Evolutionary conservation across 2,113 vertebrate genomes (phyloP).

Genomic region (Leiothrix lutea): DNA sequence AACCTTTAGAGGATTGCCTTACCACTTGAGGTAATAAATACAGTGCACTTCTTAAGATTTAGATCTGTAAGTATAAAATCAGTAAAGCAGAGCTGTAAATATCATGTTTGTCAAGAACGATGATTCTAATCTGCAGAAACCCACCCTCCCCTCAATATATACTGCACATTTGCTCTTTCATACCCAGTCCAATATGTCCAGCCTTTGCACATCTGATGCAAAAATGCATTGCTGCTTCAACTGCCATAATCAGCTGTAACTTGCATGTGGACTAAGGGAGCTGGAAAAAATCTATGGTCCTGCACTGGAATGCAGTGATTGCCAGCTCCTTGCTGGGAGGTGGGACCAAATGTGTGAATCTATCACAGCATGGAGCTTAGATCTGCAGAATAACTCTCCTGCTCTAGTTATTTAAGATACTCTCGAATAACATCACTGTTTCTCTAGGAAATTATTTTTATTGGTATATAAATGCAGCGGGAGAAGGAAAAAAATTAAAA

Average conservation of each 20-base stretch:
- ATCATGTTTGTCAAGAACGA: not conserved
- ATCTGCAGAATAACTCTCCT: not conserved
- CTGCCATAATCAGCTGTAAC: not conserved
- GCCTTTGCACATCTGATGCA: not conserved
- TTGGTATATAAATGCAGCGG: not conserved
- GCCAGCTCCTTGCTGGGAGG: not conserved
- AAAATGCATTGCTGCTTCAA: not conserved
- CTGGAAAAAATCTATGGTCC: not conserved
- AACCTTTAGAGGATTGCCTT: not conserved
- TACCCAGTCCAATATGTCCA: not conserved
- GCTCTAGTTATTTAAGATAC: not conserved
- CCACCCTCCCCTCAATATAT: not conserved
- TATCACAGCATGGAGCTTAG: not conserved
- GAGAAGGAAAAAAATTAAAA: not conserved
- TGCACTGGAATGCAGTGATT: slow-evolving; percentile 20
- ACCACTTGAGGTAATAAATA: not conserved
- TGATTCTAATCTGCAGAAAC: not conserved
- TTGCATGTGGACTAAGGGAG: not conserved
- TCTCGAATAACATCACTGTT: not conserved
- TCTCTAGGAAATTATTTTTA: not conserved
- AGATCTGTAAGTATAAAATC: not conserved
- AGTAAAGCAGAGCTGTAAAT: not conserved
- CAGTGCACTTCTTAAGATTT: not conserved
- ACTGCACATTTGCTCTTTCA: not conserved
- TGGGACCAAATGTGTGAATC: not conserved